These are phyloP conservation scores for Tubiluchus corallicola DNA, from an alignment of 2,888 invertebrate genomes.

Conservation along the genomic window DNA sequence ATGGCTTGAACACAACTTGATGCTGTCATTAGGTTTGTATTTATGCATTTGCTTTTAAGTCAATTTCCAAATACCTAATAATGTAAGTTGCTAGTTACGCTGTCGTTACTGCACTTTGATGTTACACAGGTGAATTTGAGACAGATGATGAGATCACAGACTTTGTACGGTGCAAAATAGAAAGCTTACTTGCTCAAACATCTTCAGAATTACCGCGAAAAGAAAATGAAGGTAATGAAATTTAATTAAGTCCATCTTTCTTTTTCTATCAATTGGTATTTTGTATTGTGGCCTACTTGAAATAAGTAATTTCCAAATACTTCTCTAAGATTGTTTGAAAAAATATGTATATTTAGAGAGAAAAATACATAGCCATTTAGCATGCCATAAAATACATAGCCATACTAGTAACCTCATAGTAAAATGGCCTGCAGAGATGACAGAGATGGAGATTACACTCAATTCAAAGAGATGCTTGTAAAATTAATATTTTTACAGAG, in stretches of 20 bases:
- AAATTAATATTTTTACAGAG: no score
- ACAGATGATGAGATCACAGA: conserved; percentile 81
- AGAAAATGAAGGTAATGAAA: background rate
- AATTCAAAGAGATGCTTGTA: no score
- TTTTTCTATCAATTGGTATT: background rate
- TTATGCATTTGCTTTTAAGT: no score
- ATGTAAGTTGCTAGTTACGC: no score
- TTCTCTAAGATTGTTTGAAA: background rate
- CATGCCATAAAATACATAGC: no score
- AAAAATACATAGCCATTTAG: no score
- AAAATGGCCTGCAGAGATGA: no score
- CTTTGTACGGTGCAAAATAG: conserved; percentile 87
- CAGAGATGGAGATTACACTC: no score
- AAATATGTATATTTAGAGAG: no score
- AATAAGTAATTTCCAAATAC: background rate
- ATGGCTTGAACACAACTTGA: conserved; percentile 72
- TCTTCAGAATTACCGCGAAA: background rate
- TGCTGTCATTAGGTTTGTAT: conserved; percentile 56
- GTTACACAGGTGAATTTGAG: conserved; percentile 58
- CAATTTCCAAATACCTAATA: no score
- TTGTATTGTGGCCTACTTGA: background rate
- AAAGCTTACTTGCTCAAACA: conserved; percentile 53
- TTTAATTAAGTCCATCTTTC: background rate
- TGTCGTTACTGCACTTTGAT: no score
- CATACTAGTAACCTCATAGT: no score